Evolutionary conservation across 1,140 invertebrate genomes (phyloP).

Genomic region (Maniola jurtina): DNA sequence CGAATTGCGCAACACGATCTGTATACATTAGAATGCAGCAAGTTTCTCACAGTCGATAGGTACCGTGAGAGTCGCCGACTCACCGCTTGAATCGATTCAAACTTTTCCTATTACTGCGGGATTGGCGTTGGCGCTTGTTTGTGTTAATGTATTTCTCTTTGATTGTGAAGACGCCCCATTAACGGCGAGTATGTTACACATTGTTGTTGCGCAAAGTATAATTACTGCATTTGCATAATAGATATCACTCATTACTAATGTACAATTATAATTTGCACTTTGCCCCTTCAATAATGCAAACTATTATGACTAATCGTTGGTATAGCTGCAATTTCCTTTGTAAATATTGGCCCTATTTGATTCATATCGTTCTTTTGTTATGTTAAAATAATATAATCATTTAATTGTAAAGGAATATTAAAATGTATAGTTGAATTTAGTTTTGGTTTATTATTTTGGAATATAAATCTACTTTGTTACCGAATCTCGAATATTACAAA

Average conservation of each 20-base stretch:
- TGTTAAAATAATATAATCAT: too few relatives aligned
- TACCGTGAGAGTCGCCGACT: slow-evolving; percentile 41
- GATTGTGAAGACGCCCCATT: slow-evolving; percentile 32
- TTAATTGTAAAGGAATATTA: too few relatives aligned
- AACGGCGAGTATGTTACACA: neutral
- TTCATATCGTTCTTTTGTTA: too few relatives aligned
- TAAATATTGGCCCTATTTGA: too few relatives aligned
- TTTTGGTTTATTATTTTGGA: too few relatives aligned
- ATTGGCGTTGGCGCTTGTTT: slow-evolving; percentile 53
- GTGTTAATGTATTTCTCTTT: slow-evolving; percentile 42
- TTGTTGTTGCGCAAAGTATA: neutral
- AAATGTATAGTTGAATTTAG: too few relatives aligned
- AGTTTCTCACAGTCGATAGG: slow-evolving; percentile 41
- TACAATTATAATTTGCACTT: neutral
- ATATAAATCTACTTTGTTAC: too few relatives aligned
- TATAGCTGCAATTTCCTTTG: too few relatives aligned
- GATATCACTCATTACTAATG: neutral
- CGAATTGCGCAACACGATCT: slow-evolving; percentile 27
- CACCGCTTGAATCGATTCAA: slow-evolving; percentile 54
- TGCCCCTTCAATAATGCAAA: neutral
- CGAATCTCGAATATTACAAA: neutral
- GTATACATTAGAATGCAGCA: slow-evolving; percentile 40
- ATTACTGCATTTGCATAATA: neutral
- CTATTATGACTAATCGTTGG: too few relatives aligned
- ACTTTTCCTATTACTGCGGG: slow-evolving; percentile 62